Conservation (phyloP, 2,888 invertebrate genomes). For the Nomada flava region DNA sequence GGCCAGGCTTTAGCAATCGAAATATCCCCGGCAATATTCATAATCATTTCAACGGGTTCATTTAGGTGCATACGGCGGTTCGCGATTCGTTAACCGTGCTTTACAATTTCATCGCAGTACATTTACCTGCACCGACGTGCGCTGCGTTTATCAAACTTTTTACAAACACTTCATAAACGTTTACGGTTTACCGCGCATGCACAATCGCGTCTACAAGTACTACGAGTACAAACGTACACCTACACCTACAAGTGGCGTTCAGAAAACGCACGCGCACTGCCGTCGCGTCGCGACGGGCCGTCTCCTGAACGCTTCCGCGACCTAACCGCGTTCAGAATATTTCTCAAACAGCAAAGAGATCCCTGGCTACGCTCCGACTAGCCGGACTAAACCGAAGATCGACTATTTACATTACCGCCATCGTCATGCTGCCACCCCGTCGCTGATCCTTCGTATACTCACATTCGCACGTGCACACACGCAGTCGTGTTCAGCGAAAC, state of each 20-base stretch:
- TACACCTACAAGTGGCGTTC: neutral
- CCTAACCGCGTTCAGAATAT: slow-evolving; percentile 2
- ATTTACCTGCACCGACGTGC: slow-evolving; percentile 5
- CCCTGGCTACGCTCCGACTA: slow-evolving; percentile 1
- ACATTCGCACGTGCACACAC: slow-evolving; percentile 23
- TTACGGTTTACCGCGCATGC: slow-evolving; percentile 47
- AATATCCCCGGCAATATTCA: slow-evolving; percentile 29
- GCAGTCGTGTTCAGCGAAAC: slow-evolving; percentile 29
- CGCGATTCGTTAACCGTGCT: slow-evolving; percentile 9
- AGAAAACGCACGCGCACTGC: slow-evolving; percentile 25
- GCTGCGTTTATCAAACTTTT: slow-evolving; percentile 40
- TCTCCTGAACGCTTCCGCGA: neutral
- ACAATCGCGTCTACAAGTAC: neutral
- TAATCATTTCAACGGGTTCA: slow-evolving; percentile 14
- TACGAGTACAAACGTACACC: no score
- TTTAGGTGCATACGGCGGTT: neutral
- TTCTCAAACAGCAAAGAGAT: neutral
- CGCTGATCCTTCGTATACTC: neutral
- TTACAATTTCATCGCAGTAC: slow-evolving; percentile 29
- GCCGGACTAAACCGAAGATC: neutral
- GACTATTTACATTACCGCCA: slow-evolving; percentile 7
- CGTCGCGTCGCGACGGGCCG: neutral
- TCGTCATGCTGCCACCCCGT: slow-evolving; percentile 21
- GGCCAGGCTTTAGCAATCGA: slow-evolving; percentile 24
- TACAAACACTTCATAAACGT: slow-evolving; percentile 49